A percentile compares a stretch with the other conserved stretches of the same genome.
Evolutionary conservation across 2,888 invertebrate genomes (phyloP).

Genomic region (Plagodis dolabraria): DNA sequence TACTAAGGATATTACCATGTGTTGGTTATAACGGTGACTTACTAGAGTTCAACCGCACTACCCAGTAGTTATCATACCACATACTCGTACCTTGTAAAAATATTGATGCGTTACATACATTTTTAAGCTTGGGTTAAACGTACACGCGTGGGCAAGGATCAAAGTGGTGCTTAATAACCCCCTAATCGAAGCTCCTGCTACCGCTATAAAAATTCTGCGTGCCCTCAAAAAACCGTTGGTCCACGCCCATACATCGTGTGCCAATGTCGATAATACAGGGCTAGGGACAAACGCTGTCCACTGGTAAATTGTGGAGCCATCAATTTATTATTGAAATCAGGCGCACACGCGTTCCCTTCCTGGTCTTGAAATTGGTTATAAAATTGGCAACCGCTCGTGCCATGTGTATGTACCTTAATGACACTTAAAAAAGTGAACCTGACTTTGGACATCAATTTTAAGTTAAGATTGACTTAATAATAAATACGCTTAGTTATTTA

Average conservation of each 20-base stretch:
- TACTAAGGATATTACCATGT: no score
- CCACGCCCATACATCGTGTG: slow-evolving; percentile 69
- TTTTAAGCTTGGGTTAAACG: slow-evolving; percentile 32
- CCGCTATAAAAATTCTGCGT: slow-evolving; percentile 69
- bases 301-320: slow-evolving; percentile 67
- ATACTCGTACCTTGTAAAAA: slow-evolving; percentile 17
- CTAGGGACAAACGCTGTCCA: slow-evolving; percentile 70
- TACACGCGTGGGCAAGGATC: slow-evolving; percentile 36
- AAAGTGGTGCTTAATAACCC: slow-evolving; percentile 65
- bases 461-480: slow-evolving; percentile 55
- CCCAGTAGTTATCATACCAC: slow-evolving; percentile 40
- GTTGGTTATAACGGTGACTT: slow-evolving; percentile 9
- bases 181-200: slow-evolving; percentile 67
- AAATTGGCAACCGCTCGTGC: slow-evolving; percentile 80
- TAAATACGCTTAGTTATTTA: background rate
- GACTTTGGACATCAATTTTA: slow-evolving; percentile 69
- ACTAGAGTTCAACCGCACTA: slow-evolving; percentile 16
- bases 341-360: slow-evolving; percentile 69
- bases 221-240: slow-evolving; percentile 69
- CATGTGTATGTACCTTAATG: slow-evolving; percentile 65
- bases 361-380: slow-evolving; percentile 76
- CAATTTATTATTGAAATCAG: slow-evolving; percentile 83
- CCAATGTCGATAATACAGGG: slow-evolving; percentile 76
- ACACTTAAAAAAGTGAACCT: slow-evolving; percentile 64
- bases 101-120: slow-evolving; percentile 40